Conservation (phyloP, 1,140 invertebrate genomes). For the Anastatus disparis region DNA sequence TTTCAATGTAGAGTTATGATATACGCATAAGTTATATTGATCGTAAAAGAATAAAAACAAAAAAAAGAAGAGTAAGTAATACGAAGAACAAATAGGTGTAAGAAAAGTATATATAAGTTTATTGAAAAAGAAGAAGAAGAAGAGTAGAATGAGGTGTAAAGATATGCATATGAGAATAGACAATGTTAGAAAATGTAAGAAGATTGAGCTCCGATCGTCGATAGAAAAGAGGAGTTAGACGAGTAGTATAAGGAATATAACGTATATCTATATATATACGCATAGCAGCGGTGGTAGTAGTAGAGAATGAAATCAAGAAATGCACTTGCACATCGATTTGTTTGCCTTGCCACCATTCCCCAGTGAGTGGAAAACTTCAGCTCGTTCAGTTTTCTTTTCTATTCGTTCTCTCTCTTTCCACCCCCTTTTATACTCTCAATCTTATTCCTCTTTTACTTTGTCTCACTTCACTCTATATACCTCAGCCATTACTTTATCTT, state of each 20-base stretch:
- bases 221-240: too few species aligned
- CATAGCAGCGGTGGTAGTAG: too few species aligned
- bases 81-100: neutral
- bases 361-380: slow-evolving; percentile 30
- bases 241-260: too few species aligned
- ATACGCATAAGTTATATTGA: too few species aligned
- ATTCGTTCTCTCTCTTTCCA: neutral
- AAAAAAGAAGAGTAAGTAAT: too few species aligned
- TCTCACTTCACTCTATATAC: neutral
- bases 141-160: slow-evolving; percentile 30
- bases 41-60: too few species aligned
- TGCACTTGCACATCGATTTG: slow-evolving; percentile 60
- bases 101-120: too few species aligned
- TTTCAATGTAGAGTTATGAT: too few species aligned
- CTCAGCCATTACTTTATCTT: slow-evolving; percentile 14
- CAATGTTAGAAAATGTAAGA: slow-evolving; percentile 37
- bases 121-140: too few species aligned
- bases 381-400: slow-evolving; percentile 9
- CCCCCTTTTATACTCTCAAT: neutral
- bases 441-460: slow-evolving; percentile 16
- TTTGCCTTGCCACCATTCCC: slow-evolving; percentile 51
- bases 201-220: slow-evolving; percentile 41
- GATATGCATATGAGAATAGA: slow-evolving; percentile 1
- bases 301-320: slow-evolving; percentile 57
- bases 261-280: too few species aligned